Conservation (phyloP, 2,888 invertebrate genomes). For the Eupithecia abbreviata region DNA sequence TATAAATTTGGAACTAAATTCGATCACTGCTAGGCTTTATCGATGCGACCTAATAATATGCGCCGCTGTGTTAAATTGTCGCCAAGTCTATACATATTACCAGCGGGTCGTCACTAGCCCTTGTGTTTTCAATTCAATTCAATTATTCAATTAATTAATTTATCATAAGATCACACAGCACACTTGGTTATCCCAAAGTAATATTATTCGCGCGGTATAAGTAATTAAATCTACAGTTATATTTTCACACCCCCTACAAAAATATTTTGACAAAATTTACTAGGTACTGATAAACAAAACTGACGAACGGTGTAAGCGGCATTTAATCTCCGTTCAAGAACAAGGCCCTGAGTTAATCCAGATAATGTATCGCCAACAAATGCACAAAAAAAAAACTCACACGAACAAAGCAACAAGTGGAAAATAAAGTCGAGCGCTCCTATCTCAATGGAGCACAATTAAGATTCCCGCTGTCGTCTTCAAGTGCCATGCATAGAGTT, state of each 20-base stretch:
- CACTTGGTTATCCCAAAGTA: too few species aligned
- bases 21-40: not conserved
- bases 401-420: constrained; percentile 74
- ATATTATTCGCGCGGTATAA: too few species aligned
- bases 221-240: not conserved
- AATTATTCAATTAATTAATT: too few species aligned
- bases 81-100: not conserved
- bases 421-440: constrained; percentile 70
- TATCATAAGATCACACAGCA: too few species aligned
- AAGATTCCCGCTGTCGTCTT: constrained; percentile 71
- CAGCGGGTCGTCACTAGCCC: not conserved
- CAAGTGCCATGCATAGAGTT: constrained; percentile 65
- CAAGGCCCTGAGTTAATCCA: not conserved
- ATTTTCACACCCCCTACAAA: not conserved
- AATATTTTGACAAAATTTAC: not conserved
- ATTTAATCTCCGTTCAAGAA: not conserved
- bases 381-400: constrained; percentile 29
- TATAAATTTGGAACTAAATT: not conserved
- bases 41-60: not conserved
- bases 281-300: not conserved
- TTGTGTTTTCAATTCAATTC: too few species aligned
- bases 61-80: not conserved
- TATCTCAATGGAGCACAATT: constrained; percentile 79
- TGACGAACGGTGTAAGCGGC: not conserved
- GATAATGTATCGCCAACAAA: not conserved